Conservation (phyloP, 1,140 invertebrate species). For the Eumeta japonica region DNA sequence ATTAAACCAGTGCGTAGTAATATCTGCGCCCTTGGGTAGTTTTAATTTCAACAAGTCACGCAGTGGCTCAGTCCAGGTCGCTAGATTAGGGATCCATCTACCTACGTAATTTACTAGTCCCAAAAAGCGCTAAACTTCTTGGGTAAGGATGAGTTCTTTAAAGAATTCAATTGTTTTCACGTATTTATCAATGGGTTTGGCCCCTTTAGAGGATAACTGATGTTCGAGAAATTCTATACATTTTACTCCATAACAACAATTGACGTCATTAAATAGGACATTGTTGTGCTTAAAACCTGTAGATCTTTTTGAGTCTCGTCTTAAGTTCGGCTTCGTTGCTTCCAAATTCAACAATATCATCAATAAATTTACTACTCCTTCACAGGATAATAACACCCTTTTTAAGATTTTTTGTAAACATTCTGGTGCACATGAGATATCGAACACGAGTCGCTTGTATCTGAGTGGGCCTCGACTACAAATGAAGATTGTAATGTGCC, state of each 20-base stretch:
- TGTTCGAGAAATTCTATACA: background rate
- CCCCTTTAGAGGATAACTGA: background rate
- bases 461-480: conserved; percentile 26
- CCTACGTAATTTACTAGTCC: conserved; percentile 27
- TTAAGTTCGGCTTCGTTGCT: background rate
- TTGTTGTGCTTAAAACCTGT: background rate
- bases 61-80: conserved; percentile 22
- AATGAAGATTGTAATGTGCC: conserved; percentile 34
- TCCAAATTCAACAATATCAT: conserved; percentile 15
- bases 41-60: conserved; percentile 15
- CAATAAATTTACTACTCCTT: conserved; percentile 17
- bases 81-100: conserved; percentile 29
- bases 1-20: conserved; percentile 1
- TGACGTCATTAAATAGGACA: background rate
- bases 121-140: conserved; percentile 29
- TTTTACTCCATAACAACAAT: background rate
- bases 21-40: conserved; percentile 7
- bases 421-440: conserved; percentile 28
- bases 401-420: conserved; percentile 37
- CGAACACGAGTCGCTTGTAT: conserved; percentile 32
- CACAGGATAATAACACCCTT: conserved; percentile 20
- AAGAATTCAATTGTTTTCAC: conserved; percentile 13
- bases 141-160: conserved; percentile 11
- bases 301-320: background rate
- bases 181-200: conserved; percentile 1